A percentile compares a stretch with the other conserved stretches of the same genome.
Conservation (phyloP, 1,140 invertebrate species). For the Meloidogyne floridensis region DNA sequence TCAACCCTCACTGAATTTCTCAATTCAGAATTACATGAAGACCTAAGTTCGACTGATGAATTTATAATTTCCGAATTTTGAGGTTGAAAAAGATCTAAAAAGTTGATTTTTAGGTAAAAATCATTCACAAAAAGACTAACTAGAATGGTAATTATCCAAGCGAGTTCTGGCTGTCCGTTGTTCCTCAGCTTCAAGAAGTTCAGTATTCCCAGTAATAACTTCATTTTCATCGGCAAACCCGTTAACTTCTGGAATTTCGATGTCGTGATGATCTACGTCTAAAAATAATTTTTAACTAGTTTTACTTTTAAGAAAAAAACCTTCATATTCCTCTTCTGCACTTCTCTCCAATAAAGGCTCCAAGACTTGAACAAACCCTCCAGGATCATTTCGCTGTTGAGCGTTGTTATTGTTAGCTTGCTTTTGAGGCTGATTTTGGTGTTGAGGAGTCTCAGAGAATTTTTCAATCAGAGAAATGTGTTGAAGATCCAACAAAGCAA, state of each 20-base stretch:
- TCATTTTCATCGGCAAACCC: slow-evolving; percentile 17
- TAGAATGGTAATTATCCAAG: not conserved
- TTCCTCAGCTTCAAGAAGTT: slow-evolving; percentile 3
- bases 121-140: not conserved
- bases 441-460: slow-evolving; percentile 12
- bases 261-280: not conserved
- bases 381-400: not conserved
- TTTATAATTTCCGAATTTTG: not conserved
- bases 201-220: not conserved
- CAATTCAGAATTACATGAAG: not conserved
- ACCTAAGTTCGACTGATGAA: not conserved
- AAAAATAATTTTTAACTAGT: not conserved
- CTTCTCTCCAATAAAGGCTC: slow-evolving; percentile 21
- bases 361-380: not conserved
- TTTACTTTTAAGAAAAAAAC: not conserved
- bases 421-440: not conserved
- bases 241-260: not conserved
- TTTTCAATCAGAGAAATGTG: slow-evolving; percentile 33
- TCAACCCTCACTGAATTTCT: not conserved
- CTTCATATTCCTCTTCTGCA: slow-evolving; percentile 1
- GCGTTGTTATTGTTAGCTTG: not conserved
- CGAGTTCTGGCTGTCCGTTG: not conserved
- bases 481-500: slow-evolving; percentile 37
- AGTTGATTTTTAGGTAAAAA: not conserved
- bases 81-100: slow-evolving; percentile 1